Evolutionary conservation across 2,113 vertebrate species (phyloP), one percentile per base, ranked within the genome.

Genomic region (Syngnathus scovelli): DNA sequence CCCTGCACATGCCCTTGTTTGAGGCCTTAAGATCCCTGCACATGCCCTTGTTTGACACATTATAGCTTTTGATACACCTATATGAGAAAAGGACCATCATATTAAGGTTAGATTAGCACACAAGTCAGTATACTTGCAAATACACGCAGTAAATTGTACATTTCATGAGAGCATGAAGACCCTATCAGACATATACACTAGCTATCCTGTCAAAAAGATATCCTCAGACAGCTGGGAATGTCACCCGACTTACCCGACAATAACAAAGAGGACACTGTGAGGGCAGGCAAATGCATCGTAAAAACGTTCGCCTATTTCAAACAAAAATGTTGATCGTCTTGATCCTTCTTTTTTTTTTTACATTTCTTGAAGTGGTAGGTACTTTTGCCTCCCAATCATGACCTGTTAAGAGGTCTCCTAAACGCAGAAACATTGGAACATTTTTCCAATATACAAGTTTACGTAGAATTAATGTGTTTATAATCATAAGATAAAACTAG

Each of bases 191-290:
- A 56, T 52, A 66, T 56, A 58, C 55, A 12, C 74, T 67, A 33
- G 27, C 27, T 33, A 61, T 49, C 21, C 65, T 66, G 69, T 76
- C 71, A 68, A 64, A 75, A 55, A 66, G 69, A 85, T 69, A 52
- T 61, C 56, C 59, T 58, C 69, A 72, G 74, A 79, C 83, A 87
- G 79, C 83, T 88, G 86, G 82, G 83, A 85, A 84, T 82, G 80
- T 76, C 78, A 79, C 70, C 73, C 33, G 15, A 77, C 74, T 48
- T 69, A 54, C 63, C 13, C 70, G 76, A 70, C 72, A 80, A 76
- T 80, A 76, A 83, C 72, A 55, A 56, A 74, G 75, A 84, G 62
- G 81, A 78, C 78, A 58, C 46, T 8, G 66, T 1, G 76, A 82
- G 77, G 80, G 69, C 44, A 23, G 13, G 44, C 55, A 59, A 81